Evolutionary conservation across 2,113 vertebrate genomes (phyloP).

Genomic region (Bubo scandiacus): DNA sequence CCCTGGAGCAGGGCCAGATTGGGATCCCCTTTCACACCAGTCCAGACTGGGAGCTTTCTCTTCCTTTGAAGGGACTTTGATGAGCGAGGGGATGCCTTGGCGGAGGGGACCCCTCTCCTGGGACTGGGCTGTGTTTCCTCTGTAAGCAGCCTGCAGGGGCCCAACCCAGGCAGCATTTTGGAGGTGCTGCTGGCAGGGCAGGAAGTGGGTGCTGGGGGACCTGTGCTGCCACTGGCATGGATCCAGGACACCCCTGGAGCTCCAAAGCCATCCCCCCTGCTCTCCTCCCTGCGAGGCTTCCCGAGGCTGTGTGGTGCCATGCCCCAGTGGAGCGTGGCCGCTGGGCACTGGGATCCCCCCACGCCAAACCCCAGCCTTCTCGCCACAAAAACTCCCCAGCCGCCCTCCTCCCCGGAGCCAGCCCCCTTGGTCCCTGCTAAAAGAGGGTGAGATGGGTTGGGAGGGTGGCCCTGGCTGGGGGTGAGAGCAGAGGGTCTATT

Average conservation of each 20-base stretch:
- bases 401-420: neutral
- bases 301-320: rapidly evolving
- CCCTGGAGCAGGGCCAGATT: neutral
- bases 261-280: neutral
- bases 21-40: neutral
- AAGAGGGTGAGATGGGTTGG: neutral
- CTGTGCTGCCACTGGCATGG: neutral
- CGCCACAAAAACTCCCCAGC: neutral
- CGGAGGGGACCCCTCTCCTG: neutral
- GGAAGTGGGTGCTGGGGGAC: neutral
- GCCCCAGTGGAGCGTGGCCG: rapidly evolving
- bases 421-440: neutral
- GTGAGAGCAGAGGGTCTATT: neutral
- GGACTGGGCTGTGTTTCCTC: neutral
- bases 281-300: rapidly evolving
- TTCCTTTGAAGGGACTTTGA: neutral
- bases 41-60: neutral
- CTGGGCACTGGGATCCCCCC: rapidly evolving
- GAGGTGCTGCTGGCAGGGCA: neutral
- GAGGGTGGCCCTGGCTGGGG: too few species aligned
- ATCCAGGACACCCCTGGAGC: neutral
- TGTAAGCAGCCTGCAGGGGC: neutral
- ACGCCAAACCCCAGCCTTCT: rapidly evolving
- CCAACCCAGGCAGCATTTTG: neutral
- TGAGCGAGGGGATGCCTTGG: too few species aligned